Percentiles rank a stretch among this genome's conserved stretches.
phyloP scores from a whole-genome alignment of 2,797 vertebrate genomes.

The Coracias cyanogaster region DNA sequence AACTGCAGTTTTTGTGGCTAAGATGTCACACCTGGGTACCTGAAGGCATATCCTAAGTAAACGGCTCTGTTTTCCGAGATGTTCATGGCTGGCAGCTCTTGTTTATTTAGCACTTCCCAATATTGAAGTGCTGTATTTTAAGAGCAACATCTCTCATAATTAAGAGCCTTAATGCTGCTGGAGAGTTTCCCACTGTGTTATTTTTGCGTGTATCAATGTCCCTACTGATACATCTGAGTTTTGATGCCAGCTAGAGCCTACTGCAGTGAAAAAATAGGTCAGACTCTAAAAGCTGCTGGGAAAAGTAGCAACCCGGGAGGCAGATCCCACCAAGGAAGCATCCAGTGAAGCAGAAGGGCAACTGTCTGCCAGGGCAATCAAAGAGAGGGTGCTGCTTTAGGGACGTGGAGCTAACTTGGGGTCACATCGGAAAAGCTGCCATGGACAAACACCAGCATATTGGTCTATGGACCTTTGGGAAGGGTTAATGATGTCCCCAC shows the following conservation, averaged over 20 bases:
- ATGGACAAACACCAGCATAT: fast-evolving
- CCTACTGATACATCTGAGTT: background rate
- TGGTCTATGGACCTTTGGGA: background rate
- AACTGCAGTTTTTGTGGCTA: background rate
- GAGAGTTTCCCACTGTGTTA: background rate
- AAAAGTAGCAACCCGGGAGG: background rate
- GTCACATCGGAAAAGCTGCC: background rate
- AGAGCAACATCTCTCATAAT: background rate
- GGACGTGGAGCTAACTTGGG: fast-evolving
- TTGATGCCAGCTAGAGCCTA: background rate
- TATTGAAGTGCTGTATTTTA: background rate
- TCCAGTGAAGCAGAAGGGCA: conserved; percentile 10
- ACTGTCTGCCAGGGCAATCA: background rate
- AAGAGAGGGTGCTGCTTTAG: background rate
- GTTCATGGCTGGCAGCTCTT: background rate
- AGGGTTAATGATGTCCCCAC: background rate
- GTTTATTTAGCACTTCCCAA: background rate
- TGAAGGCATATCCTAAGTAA: background rate
- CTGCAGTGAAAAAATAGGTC: conserved; percentile 27
- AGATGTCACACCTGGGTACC: background rate
- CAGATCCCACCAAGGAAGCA: background rate
- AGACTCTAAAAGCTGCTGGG: conserved; percentile 9
- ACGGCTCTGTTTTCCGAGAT: background rate
- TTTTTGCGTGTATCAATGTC: background rate
- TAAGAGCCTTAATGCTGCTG: background rate